Conservation (phyloP, 2,113 vertebrate species). For the Antechinus flavipes region DNA sequence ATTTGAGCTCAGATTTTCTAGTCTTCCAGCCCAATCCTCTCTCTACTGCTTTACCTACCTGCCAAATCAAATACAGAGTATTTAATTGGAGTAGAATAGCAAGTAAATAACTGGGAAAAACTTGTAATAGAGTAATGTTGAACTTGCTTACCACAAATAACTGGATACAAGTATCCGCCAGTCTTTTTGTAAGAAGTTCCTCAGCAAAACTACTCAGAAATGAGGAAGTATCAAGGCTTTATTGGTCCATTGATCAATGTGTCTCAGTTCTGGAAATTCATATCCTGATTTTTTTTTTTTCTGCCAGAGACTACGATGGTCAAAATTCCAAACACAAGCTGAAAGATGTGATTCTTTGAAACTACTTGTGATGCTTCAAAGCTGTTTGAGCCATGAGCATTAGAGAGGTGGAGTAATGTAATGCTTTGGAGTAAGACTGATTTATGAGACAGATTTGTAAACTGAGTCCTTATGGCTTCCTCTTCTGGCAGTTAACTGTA, state of each 20-base stretch:
- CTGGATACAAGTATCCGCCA: not conserved
- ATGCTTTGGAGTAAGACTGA: no score
- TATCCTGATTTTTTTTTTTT: not conserved
- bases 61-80: not conserved
- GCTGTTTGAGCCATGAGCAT: no score
- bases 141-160: not conserved
- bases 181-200: not conserved
- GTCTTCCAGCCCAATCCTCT: not conserved
- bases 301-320: no score
- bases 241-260: no score
- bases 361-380: no score
- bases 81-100: not conserved
- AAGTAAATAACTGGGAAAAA: not conserved
- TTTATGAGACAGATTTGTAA: no score
- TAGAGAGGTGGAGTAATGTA: no score
- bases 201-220: not conserved
- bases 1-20: not conserved
- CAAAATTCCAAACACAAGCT: no score
- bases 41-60: not conserved
- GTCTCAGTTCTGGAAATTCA: no score
- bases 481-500: no score
- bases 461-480: no score
- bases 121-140: not conserved
- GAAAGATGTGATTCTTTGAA: no score
- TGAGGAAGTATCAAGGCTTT: not conserved